phyloP scores from a whole-genome alignment of 2,797 vertebrate species.

The Sebastes vulpes region DNA sequence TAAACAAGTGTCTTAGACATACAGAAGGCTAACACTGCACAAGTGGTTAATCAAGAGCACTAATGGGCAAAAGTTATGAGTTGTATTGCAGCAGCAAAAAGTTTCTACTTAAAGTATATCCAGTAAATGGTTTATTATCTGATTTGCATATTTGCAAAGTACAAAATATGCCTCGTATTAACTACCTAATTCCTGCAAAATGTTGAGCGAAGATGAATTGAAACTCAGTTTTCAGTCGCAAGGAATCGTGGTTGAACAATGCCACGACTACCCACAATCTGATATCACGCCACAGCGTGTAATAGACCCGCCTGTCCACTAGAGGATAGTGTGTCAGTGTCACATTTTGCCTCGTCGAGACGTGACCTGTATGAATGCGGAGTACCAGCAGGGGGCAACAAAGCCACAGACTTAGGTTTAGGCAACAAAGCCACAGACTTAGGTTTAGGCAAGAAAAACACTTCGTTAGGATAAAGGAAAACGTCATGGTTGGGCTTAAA shows the following conservation, averaged over 20 bases:
- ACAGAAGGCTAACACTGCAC: not conserved
- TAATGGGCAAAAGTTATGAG: not conserved
- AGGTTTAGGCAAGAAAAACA: too few species aligned
- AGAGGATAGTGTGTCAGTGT: not conserved
- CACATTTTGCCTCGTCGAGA: not conserved
- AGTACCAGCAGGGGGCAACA: not conserved
- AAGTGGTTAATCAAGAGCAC: slow-evolving; percentile 1
- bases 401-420: not conserved
- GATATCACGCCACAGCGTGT: not conserved
- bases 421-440: not conserved
- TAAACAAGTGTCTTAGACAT: not conserved
- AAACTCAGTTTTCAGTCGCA: slow-evolving; percentile 36
- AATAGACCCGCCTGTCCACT: not conserved
- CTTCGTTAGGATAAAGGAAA: not conserved
- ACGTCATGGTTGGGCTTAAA: not conserved
- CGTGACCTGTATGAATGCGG: not conserved
- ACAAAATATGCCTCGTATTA: not conserved
- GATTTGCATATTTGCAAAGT: slow-evolving; percentile 6
- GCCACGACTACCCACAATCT: not conserved
- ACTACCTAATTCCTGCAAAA: slow-evolving; percentile 6
- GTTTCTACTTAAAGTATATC: not conserved
- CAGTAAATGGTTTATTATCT: not conserved
- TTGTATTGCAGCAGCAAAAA: not conserved
- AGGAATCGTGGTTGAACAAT: slow-evolving; percentile 41
- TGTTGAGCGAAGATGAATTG: slow-evolving; percentile 16